Evolutionary conservation across 2,797 vertebrate species (phyloP).

Genomic region (Morus bassanus): DNA sequence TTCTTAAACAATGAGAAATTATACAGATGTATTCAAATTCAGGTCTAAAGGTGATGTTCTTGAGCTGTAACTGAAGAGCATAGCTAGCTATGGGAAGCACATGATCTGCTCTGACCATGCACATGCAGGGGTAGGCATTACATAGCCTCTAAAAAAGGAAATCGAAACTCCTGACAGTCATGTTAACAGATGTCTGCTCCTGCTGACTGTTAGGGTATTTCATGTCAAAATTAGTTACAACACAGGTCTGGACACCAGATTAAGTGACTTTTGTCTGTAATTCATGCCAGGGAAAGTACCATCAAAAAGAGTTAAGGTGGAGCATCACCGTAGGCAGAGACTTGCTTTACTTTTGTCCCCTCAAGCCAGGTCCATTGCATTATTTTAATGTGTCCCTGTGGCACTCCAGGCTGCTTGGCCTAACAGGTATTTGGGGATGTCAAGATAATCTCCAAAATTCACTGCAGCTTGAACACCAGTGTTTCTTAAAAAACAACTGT

Average conservation of each 20-base stretch:
- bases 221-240: not conserved
- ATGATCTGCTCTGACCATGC: not conserved
- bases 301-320: not conserved
- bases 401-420: not conserved
- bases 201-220: not conserved
- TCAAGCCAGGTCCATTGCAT: not conserved
- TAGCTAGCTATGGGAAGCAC: not conserved
- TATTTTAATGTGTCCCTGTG: not conserved
- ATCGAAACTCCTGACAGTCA: not conserved
- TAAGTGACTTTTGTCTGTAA: not conserved
- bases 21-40: not conserved
- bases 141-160: not conserved
- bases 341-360: not conserved
- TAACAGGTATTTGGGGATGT: not conserved
- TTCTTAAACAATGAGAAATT: slow-evolving; percentile 12
- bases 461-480: not conserved
- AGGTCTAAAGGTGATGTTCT: slow-evolving; percentile 13
- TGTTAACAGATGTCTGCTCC: not conserved
- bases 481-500: not conserved
- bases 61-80: not conserved
- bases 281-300: not conserved
- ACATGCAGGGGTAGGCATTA: not conserved
- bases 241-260: not conserved
- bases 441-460: not conserved
- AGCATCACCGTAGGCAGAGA: not conserved